Evolutionary conservation across 2,113 vertebrate species (phyloP), one percentile per base, ranked within the genome.

Genomic region (Ailurus styani): DNA sequence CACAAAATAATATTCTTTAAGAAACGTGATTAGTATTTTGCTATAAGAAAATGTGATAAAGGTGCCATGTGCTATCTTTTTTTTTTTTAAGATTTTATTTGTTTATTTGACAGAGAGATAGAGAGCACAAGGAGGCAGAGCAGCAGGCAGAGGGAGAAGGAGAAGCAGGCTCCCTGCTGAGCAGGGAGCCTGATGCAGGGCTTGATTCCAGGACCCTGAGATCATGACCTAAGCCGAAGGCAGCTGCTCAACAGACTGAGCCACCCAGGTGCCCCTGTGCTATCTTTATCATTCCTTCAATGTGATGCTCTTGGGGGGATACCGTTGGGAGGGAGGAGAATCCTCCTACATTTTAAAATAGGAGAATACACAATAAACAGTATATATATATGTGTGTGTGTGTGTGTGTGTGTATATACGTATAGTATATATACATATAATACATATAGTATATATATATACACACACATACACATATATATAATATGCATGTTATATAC

Each of bases 1-100:
- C 6, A 40, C 50, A 88, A 97, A 94, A 73, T 66, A 84, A 42
- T 72, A 54, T 90, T 60, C 11, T 94, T 96, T 75, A 78, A 90
- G 21, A 95, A 93, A 78, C 21, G 52, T 8, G 4, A 89, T 9
- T 4, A 89, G 1, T 68, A 66, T 77, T 90, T 90, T 86, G n/a
- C 45, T 94, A 37, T 78, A 78, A 90, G 31, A 10, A 25, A 94
- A 79, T 79, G 21, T 87, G 42, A 50, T 81, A 62, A 91, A 93
- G 42, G 34, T 72, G 5, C 1, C 15, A 34, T 52, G 14, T 86
- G 15, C 25, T 66, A 9, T 37, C 20, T 83, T 72, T 78, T n/a
- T n/a, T n/a, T n/a, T n/a, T n/a, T n/a, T n/a, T n/a, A n/a, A n/a
- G n/a, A n/a, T n/a, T n/a, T n/a, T n/a, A n/a, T n/a, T n/a, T n/a